Evolutionary conservation across 2,113 vertebrate genomes (phyloP), one percentile per base, ranked within the genome.

Genomic region (Equus przewalskii): DNA sequence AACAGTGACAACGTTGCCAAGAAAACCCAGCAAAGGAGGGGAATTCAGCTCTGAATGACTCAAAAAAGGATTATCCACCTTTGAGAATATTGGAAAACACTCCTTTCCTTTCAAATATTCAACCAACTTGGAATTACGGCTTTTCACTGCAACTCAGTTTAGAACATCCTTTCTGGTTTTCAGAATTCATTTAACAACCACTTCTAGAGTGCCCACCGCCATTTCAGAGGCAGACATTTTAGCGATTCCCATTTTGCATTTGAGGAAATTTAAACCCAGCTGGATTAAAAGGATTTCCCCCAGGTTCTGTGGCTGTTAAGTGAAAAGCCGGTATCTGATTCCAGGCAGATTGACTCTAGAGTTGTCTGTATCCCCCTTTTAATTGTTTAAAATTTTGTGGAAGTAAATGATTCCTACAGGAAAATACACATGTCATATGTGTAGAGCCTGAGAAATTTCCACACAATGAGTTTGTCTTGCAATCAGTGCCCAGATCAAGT

Each of bases 341-440:
- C 21, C 69, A 10, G 30, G 14, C 60, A 11, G 18, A 4, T 26
- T 16, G 78, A 6, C 4, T 22, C 72, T 2, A 6, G 46, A 22
- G 2, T 10, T 72, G 4, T 7, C 54, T 7, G 3, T 1, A 0
- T 2, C 14, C 18, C 18, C 30, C 62, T 64, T 7, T 12, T 12
- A 26, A 46, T 9, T 62, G 13, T 67, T 33, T 33, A 30, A 18
- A 44, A 33, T 6, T 54, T n/a, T 1, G 1, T 3, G 28, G 58
- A 24, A 60, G 22, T 21, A 3, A 15, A 24, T 1, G 16, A 56
- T 10, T 12, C 11, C 36, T 24, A 2, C 30, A 58, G 3, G 46
- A 33, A 21, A 33, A 30, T 11, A 13, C 4, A 14, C 12, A 0
- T 1, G 3, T 5, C 0, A 0, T 6, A 21, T 1, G 6, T 2